Evolutionary conservation across 2,888 invertebrate genomes (phyloP), one percentile per base, ranked within the genome.

Genomic region (Disparrhopalites patrizii): DNA sequence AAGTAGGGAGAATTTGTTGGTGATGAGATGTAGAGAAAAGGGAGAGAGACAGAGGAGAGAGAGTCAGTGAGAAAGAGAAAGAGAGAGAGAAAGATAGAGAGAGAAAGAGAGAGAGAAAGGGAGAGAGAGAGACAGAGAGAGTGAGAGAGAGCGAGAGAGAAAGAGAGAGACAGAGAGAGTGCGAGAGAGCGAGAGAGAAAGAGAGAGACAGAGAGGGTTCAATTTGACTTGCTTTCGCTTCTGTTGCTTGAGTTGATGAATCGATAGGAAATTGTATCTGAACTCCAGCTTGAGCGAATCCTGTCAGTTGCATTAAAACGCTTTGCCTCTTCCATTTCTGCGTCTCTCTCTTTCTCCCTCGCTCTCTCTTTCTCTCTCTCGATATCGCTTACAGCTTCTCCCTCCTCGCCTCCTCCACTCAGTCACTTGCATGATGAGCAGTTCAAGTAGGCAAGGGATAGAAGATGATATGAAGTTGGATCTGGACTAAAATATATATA

Each of bases 221-320:
- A 55, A 54, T 62, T 62, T 54, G 55, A 43, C 47, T 62, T 62
- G 52, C 62, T 62, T 62, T 62, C 62, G 60, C 50, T 50, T 50
- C 61, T 61, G 25, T 36, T 61, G 27, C 61, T 57, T 38, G 58
- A 61, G 61, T 61, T 61, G 61, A 61, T 61, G 61, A 61, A 61
- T 51, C 61, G 61, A 61, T 61, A 51, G 61, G 61, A 61, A 61
- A 61, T 61, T 61, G 51, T 61, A 61, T 61, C 61, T 51, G 51
- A 61, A 61, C 51, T 51, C 61, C 52, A 52, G 61, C 61, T 60
- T 61, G 61, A 61, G 61, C 61, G 51, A 61, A 61, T 61, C 61
- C 61, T 61, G 61, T 61, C 61, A 61, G 61, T 61, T 61, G 51
- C 61, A 61, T 51, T 61, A 51, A 61, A 61, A 61, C 61, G 51